Base-by-base conservation (phyloP, 2,797 vertebrate genomes). In the Pipistrellus pipistrellus region DNA sequence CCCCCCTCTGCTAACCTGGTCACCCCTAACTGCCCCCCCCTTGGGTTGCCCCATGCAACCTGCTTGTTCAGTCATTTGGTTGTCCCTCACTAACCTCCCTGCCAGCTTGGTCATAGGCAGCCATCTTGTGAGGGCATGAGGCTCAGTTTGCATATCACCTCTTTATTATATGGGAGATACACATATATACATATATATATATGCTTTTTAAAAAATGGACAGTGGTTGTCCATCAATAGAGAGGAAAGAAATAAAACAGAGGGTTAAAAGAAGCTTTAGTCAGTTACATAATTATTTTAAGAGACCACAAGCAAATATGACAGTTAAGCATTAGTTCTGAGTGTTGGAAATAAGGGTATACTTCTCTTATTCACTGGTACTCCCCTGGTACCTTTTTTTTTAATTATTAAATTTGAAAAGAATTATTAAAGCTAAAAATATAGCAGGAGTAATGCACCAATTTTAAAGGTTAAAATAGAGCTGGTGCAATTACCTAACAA, bases 211-310 rank as follows among this genome's bases (percentile, higher is more conserved):
- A 62, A n/a, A 35, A 90, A 71, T 20, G 5, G 12, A 78, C 35
- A 88, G 23, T 80, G 35, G 18, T 57, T 75, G 23, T 80, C 27
- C 41, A 25, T 88, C 78, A 72, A n/a, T 13, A 93, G 17, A 46
- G 25, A 95, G 7, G 9, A 93, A 95, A 93, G 57, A 88, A 75
- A 90, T 5, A 46, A 88, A 92, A 76, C 35, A 78, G 48, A 53
- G 46, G 44, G 32, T 57, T 55, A 87, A 30, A 87, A 6, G 14
- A 17, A 15, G 59, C 27, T 53, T 57, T 81, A 66, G 30, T 17
- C 77, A 94, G 77, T 59, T 84, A 51, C 64, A 13, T 88, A 25
- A 46, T 82, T 85, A 82, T 75, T 64, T 2, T 85, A 64, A 90
- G 76, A 81, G 30, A 21, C n/a, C 80, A 14, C 23, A 69, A 78